Evolutionary conservation across 2,797 vertebrate genomes (phyloP).

Genomic region (Sebastes kiyomatsui): DNA sequence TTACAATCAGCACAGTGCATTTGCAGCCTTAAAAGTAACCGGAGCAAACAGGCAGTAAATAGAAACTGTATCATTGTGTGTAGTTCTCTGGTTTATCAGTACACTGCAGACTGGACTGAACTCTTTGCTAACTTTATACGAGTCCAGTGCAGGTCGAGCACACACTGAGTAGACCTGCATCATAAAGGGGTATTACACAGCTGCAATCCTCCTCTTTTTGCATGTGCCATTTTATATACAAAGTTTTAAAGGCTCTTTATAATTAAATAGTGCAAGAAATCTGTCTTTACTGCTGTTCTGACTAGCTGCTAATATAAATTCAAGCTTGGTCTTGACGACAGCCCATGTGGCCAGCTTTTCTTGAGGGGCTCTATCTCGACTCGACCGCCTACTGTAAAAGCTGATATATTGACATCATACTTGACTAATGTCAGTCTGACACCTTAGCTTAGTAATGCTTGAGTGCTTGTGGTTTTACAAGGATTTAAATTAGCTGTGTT

Average conservation of each 20-base stretch:
- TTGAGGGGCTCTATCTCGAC: background rate
- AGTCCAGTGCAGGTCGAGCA: background rate
- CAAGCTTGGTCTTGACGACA: background rate
- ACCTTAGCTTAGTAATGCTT: background rate
- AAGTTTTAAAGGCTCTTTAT: background rate
- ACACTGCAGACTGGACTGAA: too few species aligned
- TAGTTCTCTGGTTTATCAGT: background rate
- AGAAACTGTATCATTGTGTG: background rate
- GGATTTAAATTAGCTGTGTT: background rate
- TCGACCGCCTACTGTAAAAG: background rate
- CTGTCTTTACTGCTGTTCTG: background rate
- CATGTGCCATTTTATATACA: background rate
- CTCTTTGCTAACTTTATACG: background rate
- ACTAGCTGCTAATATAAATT: background rate
- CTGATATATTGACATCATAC: background rate
- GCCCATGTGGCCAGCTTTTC: background rate
- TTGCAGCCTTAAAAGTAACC: background rate
- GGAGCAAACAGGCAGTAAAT: background rate
- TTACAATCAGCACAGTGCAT: background rate
- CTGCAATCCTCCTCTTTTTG: background rate
- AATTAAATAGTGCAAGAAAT: background rate
- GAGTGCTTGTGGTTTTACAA: background rate
- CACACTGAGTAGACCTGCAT: background rate
- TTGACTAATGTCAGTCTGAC: background rate
- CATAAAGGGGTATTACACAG: background rate